Evolutionary conservation across 2,888 invertebrate species (phyloP).

Genomic region (Kryphioiulus occultus): DNA sequence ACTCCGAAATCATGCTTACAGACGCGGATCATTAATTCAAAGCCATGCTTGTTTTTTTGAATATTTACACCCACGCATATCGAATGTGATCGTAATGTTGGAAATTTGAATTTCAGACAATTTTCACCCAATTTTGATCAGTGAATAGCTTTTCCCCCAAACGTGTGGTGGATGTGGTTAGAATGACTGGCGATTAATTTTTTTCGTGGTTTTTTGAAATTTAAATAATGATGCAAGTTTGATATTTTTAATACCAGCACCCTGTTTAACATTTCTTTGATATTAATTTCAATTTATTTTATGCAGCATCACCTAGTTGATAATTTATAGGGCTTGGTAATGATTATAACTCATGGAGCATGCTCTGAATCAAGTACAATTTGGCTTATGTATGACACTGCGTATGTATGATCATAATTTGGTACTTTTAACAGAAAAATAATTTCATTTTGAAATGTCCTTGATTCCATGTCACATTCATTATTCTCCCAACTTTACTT

Average conservation of each 20-base stretch:
- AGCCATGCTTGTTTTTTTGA: not conserved
- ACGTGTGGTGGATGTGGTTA: not conserved
- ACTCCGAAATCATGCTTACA: not conserved
- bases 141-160: not conserved
- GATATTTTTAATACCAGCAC: not conserved
- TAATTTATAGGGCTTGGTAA: not conserved
- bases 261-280: not conserved
- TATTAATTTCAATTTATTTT: not conserved
- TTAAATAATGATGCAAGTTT: not conserved
- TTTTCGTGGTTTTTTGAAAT: not conserved
- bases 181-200: not conserved
- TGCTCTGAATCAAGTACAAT: not conserved
- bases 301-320: not conserved
- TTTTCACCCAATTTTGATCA: not conserved
- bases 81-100: not conserved
- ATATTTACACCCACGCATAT: not conserved
- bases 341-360: not conserved
- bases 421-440: too few species aligned
- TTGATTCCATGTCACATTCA: not conserved
- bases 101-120: not conserved
- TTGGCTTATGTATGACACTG: not conserved
- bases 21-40: not conserved
- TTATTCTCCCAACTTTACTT: too few species aligned
- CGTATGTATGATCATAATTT: not conserved
- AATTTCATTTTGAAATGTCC: not conserved